Evolutionary conservation across 2,888 invertebrate species (phyloP), one percentile per base, ranked within the genome.

Genomic region (Lordiphosa fenestrarum): DNA sequence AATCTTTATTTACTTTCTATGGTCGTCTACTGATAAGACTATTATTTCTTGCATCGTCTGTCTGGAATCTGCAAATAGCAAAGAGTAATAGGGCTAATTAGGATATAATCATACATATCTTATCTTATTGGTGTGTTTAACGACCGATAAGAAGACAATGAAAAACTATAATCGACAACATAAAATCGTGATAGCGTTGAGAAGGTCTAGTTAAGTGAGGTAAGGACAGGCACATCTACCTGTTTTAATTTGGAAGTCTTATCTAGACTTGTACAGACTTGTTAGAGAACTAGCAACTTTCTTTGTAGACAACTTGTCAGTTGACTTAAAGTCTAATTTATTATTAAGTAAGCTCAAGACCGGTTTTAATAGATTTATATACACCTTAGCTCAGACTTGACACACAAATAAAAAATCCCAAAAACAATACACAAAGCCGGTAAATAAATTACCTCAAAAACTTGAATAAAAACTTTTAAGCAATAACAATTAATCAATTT

Each of bases 321-420:
- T 10, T 30, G 2, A 30, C 23, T 23, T 23, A 23, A 23, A 23
- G 23, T 3, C 6, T 23, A 6, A 10, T 30, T 9, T 30, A 30
- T 30, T 30, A 30, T 30, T 30, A 30, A 9, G 30, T 30, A 10
- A 30, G 4, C 10, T 30, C 30, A 30, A 30, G 9, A 30, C 30
- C 30, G 30, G 30, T 30, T 30, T 30, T 9, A 30, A 10, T 30
- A 9, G 2, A 30, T 9, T 9, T 30, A 30, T 1, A 30, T 30
- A 30, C 1, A 30, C 9, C 3, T 30, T 10, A 30, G 30, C 30
- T 30, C 9, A 30, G 9, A 9, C 71, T 82, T 77, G 76, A 71
- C 76, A 84, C 68, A 84, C 30, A 84, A 68, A 30, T 30, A 71
- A 30, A 53, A 42, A 25, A 49, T 25, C 55, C 25, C 6, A 30